Evolutionary conservation across 2,888 invertebrate genomes (phyloP).

Genomic region (Ethmia dodecea): DNA sequence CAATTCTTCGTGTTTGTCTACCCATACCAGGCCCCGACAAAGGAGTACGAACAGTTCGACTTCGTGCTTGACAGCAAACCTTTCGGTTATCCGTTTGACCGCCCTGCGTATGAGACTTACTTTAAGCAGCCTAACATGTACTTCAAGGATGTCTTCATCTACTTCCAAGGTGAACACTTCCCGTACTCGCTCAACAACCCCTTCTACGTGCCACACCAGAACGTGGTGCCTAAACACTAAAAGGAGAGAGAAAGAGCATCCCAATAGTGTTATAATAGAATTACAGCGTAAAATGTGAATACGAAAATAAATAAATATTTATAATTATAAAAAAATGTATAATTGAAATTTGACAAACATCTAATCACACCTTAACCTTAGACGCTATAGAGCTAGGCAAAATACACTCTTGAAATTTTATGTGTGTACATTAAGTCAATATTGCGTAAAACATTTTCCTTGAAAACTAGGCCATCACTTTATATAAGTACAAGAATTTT

Average conservation of each 20-base stretch:
- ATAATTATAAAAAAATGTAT: neutral
- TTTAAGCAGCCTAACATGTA: constrained; percentile 77
- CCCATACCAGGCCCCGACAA: constrained; percentile 54
- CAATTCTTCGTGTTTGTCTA: constrained; percentile 80
- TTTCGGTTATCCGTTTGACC: constrained; percentile 78
- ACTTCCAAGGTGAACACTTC: constrained; percentile 35
- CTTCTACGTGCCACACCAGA: constrained; percentile 6
- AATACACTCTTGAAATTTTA: no score
- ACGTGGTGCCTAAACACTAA: constrained; percentile 15
- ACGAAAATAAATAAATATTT: neutral
- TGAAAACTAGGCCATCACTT: no score
- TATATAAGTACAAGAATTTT: no score
- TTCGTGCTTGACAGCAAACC: constrained; percentile 65
- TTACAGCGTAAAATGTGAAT: neutral
- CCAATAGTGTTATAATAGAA: constrained; percentile 1
- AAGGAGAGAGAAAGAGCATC: constrained; percentile 7
- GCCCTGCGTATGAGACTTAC: constrained; percentile 59
- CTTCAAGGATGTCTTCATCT: constrained; percentile 77
- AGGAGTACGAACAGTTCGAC: constrained; percentile 34
- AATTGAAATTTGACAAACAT: neutral
- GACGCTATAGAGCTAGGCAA: no score
- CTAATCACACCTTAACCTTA: no score
- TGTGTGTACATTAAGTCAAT: no score
- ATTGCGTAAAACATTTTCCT: no score
- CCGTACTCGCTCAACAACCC: constrained; percentile 8